Evolutionary conservation across 2,113 vertebrate genomes (phyloP), one percentile per base, ranked within the genome.

Genomic region (Salvelinus namaycush): DNA sequence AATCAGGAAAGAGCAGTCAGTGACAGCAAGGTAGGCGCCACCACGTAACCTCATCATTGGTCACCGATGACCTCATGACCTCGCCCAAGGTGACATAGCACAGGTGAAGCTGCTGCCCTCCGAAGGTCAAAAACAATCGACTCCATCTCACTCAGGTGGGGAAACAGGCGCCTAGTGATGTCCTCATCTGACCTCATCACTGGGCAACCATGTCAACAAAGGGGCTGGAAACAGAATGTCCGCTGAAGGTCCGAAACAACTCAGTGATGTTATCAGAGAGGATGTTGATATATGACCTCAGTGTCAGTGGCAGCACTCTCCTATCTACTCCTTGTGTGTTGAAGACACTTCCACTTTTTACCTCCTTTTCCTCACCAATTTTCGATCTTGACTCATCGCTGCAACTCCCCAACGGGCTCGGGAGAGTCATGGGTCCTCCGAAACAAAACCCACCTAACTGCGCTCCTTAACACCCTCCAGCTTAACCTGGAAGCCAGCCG

Each of bases 241-340:
- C 57, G 12, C 39, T 49, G 75, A 84, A 89, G 87, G 90, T 88
- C 84, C 82, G 68, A 86, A 75, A 81, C 78, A 31, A 34, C 34
- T 34, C 34, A 7, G 34, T 1, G 34, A 34, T 34, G 79, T 80
- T 80, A 73, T 76, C 76, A 77, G 60, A 4, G 29, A 76, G 79
- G 72, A 26, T 76, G 76, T 72, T 70, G 54, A 44, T 24, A 64
- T 14, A 49, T 71, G 79, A 51, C 77, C 34, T 80, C 34, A 34
- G 34, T 34, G 84, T 78, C 79, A 65, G 8, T 68, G 70, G 29
- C 48, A 72, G 78, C 68, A 34, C 80, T 85, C 70, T 76, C 22
- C 57, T 66, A 66, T 7, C 34, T 34, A 34, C 34, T 26, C 5
- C 26, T 59, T 57, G 76, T 76, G 83, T 73, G 84, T 85, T 76